Conservation (phyloP, 2,797 vertebrate genomes). For the Champsocephalus esox region DNA sequence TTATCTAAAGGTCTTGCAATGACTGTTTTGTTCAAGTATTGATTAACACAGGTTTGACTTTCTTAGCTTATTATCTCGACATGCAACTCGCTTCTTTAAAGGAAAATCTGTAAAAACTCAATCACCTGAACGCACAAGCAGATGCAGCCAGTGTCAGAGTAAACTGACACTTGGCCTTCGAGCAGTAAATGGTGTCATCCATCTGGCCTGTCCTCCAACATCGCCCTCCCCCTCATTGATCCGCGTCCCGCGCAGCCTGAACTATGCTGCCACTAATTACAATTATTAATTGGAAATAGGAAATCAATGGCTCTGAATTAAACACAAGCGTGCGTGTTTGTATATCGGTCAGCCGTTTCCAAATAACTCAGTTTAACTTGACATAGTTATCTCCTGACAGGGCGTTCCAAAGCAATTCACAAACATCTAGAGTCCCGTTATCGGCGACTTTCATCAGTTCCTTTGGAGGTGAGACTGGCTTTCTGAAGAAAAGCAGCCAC, state of each 20-base stretch:
- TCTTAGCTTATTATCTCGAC: slow-evolving; percentile 39
- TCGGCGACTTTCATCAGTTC: slow-evolving; percentile 21
- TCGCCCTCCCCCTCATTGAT: slow-evolving; percentile 83
- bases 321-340: slow-evolving; percentile 63
- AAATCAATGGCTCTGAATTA: slow-evolving; percentile 94
- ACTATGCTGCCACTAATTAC: slow-evolving; percentile 94
- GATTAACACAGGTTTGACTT: slow-evolving; percentile 24
- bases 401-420: background rate
- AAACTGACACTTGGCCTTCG: slow-evolving; percentile 45
- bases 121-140: slow-evolving; percentile 4
- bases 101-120: slow-evolving; percentile 32
- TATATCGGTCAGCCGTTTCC: slow-evolving; percentile 60
- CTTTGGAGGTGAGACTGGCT: slow-evolving; percentile 25
- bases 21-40: slow-evolving; percentile 8
- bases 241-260: slow-evolving; percentile 82
- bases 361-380: slow-evolving; percentile 35
- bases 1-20: slow-evolving; percentile 22
- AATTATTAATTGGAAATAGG: slow-evolving; percentile 98
- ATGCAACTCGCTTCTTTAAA: slow-evolving; percentile 49
- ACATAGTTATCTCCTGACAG: slow-evolving; percentile 30
- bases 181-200: slow-evolving; percentile 85
- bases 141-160: slow-evolving; percentile 14
- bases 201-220: slow-evolving; percentile 77
- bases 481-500: slow-evolving; percentile 5
- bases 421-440: background rate